A percentile compares a stretch with the other conserved stretches of the same genome.
phyloP scores from a whole-genome alignment of 2,888 invertebrate genomes.

The Tribolium freemani region DNA sequence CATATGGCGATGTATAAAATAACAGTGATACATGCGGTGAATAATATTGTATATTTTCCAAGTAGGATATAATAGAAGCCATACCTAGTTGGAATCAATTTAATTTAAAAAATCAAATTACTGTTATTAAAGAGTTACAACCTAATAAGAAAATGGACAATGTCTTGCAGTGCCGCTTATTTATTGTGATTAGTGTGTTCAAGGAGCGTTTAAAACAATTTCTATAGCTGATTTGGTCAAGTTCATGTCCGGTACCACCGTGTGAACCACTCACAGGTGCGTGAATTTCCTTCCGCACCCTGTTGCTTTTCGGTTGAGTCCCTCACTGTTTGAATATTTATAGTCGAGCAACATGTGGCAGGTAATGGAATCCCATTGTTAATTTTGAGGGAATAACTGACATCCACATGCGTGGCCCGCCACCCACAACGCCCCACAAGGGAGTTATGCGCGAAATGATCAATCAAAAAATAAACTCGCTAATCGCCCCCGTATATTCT shows the following conservation, averaged over 20 bases:
- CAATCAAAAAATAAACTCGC: constrained; percentile 5
- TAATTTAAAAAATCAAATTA: too few species aligned
- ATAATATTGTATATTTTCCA: too few species aligned
- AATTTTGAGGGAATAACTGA: neutral
- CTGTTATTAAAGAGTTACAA: too few species aligned
- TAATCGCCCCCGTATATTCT: constrained; percentile 26
- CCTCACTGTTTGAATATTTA: constrained; percentile 34
- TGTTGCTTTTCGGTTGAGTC: constrained; percentile 39
- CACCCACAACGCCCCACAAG: constrained; percentile 10
- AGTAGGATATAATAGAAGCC: too few species aligned
- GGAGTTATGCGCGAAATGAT: constrained; percentile 8
- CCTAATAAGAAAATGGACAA: too few species aligned
- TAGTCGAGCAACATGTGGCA: constrained; percentile 24
- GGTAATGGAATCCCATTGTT: constrained; percentile 19
- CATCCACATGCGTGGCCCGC: neutral
- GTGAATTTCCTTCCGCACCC: constrained; percentile 44
- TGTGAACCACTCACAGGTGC: constrained; percentile 43
- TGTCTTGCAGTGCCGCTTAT: neutral
- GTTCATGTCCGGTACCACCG: constrained; percentile 36
- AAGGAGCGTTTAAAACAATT: constrained; percentile 31
- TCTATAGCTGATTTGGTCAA: constrained; percentile 26
- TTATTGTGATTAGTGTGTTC: constrained; percentile 8
- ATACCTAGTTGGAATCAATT: too few species aligned
- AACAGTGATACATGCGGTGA: too few species aligned
- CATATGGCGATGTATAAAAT: too few species aligned